Base-by-base conservation (phyloP, 2,888 invertebrate genomes). In the Tanytarsus gracilentus region DNA sequence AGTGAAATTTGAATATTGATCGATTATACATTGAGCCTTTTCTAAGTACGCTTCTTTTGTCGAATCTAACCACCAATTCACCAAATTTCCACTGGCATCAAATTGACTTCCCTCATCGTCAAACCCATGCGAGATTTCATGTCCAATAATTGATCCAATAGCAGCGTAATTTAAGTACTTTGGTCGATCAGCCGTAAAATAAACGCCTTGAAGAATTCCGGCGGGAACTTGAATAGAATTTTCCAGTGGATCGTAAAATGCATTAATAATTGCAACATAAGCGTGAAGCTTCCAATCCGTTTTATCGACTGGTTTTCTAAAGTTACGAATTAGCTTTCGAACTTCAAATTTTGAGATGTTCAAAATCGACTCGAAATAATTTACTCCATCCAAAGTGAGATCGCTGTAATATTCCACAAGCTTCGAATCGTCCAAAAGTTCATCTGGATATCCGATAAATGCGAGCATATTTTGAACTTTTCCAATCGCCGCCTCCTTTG, bases 151-250 rank as follows among this genome's bases (percentile, higher is more conserved):
- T 68, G 88, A 90, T 3, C 93, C 93, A 63, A 94, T 92, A 3
- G 89, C 88, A 18, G 90, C 92, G 67, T 88, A 93, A 72, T 93
- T 93, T 86, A 93, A 87, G 71, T 92, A 95, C 65, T 84, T 84
- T 0, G 94, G 94, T 18, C 94, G 83, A 50, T 88, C 84, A 58
- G 88, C 87, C 61, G 84, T 86, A 76, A 93, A 95, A 80, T 94
- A 94, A 1, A 86, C 83, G 2, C 92, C 93, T 78, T 94, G 94
- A 1, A 95, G 78, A 64, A 94, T 93, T 64, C 93, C 94, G 65
- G 94, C 94, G 0, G 94, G 93, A 74, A 94, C 92, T 75, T 92
- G 88, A 64, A 91, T 90, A 69, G 88, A 88, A 68, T 82, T 82
- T 70, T 81, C 80, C 40, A 80, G 74, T 1, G 80, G 76, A 36